Evolutionary conservation across 2,113 vertebrate species (phyloP).

Genomic region (Muscicapa adusta): DNA sequence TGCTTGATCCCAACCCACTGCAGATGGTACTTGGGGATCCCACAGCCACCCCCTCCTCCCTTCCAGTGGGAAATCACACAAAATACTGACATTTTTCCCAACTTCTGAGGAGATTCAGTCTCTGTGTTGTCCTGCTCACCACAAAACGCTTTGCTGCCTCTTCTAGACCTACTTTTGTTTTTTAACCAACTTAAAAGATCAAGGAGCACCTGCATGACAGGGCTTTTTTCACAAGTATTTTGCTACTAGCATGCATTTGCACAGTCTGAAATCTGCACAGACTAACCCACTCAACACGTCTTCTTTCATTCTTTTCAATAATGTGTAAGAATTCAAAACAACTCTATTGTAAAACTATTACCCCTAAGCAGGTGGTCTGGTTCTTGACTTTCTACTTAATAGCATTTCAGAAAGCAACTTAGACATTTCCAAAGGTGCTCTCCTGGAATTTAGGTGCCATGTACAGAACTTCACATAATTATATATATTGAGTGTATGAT

Average conservation of each 20-base stretch:
- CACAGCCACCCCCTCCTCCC: background rate
- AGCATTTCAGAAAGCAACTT: background rate
- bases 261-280: background rate
- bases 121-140: background rate
- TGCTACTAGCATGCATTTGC: background rate
- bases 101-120: background rate
- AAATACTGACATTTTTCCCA: background rate
- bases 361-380: background rate
- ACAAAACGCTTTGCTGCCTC: background rate
- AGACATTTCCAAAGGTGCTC: background rate
- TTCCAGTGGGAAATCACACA: background rate
- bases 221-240: background rate
- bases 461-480: background rate
- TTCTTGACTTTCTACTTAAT: background rate
- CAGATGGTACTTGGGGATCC: background rate
- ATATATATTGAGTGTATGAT: background rate
- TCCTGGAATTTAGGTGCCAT: background rate
- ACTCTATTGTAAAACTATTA: background rate
- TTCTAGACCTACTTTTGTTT: background rate
- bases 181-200: background rate
- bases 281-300: background rate
- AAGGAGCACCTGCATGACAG: background rate
- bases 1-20: background rate
- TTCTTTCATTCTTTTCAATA: background rate
- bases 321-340: background rate